These are phyloP conservation scores for Cepaea nemoralis DNA, from an alignment of 1,140 invertebrate genomes.

Conservation along the genomic window DNA sequence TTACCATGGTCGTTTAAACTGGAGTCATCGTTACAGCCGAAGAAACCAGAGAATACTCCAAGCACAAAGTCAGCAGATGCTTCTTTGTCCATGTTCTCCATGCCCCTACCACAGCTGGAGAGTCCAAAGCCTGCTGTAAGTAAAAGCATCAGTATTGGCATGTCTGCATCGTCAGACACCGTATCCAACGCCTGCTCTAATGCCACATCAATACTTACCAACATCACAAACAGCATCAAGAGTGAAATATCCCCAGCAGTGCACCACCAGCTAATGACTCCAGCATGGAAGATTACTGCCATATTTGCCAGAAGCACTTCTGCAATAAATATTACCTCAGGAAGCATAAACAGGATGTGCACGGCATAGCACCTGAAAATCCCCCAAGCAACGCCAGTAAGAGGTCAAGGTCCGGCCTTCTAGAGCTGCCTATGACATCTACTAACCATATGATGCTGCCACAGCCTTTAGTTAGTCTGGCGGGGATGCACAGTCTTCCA, in stretches of 20 bases:
- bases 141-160: neutral
- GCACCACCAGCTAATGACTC: slow-evolving; percentile 42
- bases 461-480: slow-evolving; percentile 62
- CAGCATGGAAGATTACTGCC: slow-evolving; percentile 71
- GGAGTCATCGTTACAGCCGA: slow-evolving; percentile 33
- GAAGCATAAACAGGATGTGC: slow-evolving; percentile 77
- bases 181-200: slow-evolving; percentile 10
- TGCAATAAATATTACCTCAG: slow-evolving; percentile 76
- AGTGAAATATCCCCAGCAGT: slow-evolving; percentile 33
- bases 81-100: slow-evolving; percentile 18
- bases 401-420: slow-evolving; percentile 46
- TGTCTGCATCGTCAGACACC: neutral
- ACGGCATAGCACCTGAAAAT: slow-evolving; percentile 72
- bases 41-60: neutral
- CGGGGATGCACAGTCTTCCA: slow-evolving; percentile 48
- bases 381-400: slow-evolving; percentile 59
- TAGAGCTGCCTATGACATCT: slow-evolving; percentile 51
- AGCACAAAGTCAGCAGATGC: neutral
- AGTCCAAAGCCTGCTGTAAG: slow-evolving; percentile 38
- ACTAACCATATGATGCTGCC: slow-evolving; percentile 60
- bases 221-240: slow-evolving; percentile 39
- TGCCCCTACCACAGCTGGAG: slow-evolving; percentile 33
- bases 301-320: slow-evolving; percentile 72
- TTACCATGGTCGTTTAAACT: slow-evolving; percentile 48
- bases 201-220: slow-evolving; percentile 44